Base-by-base conservation (phyloP, 1,140 invertebrate species). In the Drosophila orena region DNA sequence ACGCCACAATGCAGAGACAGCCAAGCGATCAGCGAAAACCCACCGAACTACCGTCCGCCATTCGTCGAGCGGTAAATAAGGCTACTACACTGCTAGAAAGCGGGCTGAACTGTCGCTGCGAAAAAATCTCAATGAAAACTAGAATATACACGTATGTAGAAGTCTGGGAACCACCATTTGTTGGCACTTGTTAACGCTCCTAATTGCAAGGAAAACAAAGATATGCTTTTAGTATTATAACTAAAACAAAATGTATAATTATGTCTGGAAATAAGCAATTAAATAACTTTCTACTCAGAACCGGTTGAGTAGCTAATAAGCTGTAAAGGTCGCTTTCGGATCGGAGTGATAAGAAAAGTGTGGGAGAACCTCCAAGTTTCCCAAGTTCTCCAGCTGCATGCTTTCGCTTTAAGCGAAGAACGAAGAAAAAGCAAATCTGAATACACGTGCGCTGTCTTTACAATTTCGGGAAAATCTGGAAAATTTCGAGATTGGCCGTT, bases 1-100 rank as follows among this genome's bases (percentile, higher is more conserved):
- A 79, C 89, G 71, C 72, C 72, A 79, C 84, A 79, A 90, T 88
- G 85, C 30, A 88, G 66, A 89, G 72, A 47, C 46, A 47, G 55
- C 52, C 61, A 54, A 59, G 38, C 59, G 74, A 60, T 43, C 69
- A 64, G 60, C 77, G 43, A 54, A 52, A 78, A 38, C 55, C 50
- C 40, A 20, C 60, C 50, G 53, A 69, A 56, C 66, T 46, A 52
- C 64, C 65, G 50, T 53, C 61, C 47, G 53, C 64, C 74, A 68
- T 38, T 55, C 71, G 52, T 34, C 57, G 17, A 58, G 57, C 58
- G 52, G 59, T 65, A 65, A 65, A 38, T 49, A 38, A 64, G 37
- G 50, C 27, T 66, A 43, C 6, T 53, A 44, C 60, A 68, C 59
- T 65, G 4, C 1, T 0, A 54, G 44, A 68, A 52, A 44, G 0